Base-by-base conservation (phyloP, 53 echinoderm and acorn worm genomes). In the Astropecten irregularis region DNA sequence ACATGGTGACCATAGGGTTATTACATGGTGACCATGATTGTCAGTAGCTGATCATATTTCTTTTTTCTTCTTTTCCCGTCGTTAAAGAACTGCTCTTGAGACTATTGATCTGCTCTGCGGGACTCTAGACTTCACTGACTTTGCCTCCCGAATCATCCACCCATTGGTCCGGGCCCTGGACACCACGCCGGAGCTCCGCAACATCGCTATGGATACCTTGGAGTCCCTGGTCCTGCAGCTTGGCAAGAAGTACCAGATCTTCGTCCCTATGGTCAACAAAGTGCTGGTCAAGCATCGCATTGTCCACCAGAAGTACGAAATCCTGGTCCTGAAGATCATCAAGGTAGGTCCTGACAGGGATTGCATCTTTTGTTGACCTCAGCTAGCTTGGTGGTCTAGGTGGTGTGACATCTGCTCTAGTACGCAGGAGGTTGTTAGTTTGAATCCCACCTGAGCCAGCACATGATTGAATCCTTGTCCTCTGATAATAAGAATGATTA, bases 191-290 rank as follows among this genome's bases (percentile, higher is more conserved):
- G 91, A 91, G 58, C 90, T 96, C 27, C 89, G 93, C 34, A 83
- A 60, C 33, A 87, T 87, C 23, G 96, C 96, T 77, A 96, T 96
- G 96, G 96, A 96, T 61, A 93, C 93, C 18, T 90, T 96, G 19
- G 93, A 91, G 7, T 93, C 96, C 39, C 86, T 96, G 49, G 92
- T 93, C 44, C 82, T 96, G 9, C 96, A 96, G 81, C 91, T 96
- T 39, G 96, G 96, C 85, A 93, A 91, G 85, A 96, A 96, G 61
- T 96, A 88, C 81, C 91, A 94, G 89, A 93, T 96, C 77, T 96
- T 96, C 44, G 92, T 96, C 55, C 93, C 96, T 14, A 93, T 96
- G 93, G 96, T 96, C 14, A 89, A 93, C 65, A 96, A 96, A 82
- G 96, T 96, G 40, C 66, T 96, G 62, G 84, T 74, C 48, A 91